phyloP scores from a whole-genome alignment of 2,888 invertebrate species.

The Heliconius charithonia region DNA sequence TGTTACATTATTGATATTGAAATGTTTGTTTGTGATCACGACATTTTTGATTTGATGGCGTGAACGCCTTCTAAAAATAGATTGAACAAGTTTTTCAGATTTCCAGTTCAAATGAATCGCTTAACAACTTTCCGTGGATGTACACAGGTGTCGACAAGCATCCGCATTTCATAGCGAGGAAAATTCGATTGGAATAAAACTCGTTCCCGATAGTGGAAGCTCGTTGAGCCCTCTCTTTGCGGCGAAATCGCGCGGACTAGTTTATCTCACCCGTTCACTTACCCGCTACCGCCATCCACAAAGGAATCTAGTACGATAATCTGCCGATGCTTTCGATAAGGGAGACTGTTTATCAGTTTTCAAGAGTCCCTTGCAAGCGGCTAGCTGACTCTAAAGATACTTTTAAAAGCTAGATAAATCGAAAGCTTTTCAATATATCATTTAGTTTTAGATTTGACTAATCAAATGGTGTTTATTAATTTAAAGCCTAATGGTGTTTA shows the following conservation, averaged over 20 bases:
- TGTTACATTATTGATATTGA: constrained; percentile 27
- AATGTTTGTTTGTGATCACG: constrained; percentile 12
- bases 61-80: constrained; percentile 22
- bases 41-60: constrained; percentile 22
- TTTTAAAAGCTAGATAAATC: constrained; percentile 33
- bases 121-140: constrained; percentile 31
- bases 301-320: constrained; percentile 75
- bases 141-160: constrained; percentile 51
- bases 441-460: neutral
- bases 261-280: constrained; percentile 74
- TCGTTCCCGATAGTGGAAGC: constrained; percentile 60
- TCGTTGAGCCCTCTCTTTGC: constrained; percentile 80
- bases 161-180: constrained; percentile 65
- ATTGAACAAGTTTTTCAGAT: constrained; percentile 24
- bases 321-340: constrained; percentile 56
- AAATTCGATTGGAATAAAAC: constrained; percentile 80
- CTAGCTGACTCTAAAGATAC: constrained; percentile 38
- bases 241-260: constrained; percentile 76
- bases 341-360: constrained; percentile 44
- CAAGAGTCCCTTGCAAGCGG: constrained; percentile 38
- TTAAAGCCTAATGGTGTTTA: neutral
- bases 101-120: constrained; percentile 31
- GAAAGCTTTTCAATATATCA: constrained; percentile 10
- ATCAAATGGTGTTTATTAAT: neutral
- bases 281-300: constrained; percentile 57